Percentiles rank a stretch among this genome's conserved stretches.
These are phyloP conservation scores for Drosophila tanythrix DNA, from an alignment of 2,888 invertebrate genomes.

Conservation along the genomic window DNA sequence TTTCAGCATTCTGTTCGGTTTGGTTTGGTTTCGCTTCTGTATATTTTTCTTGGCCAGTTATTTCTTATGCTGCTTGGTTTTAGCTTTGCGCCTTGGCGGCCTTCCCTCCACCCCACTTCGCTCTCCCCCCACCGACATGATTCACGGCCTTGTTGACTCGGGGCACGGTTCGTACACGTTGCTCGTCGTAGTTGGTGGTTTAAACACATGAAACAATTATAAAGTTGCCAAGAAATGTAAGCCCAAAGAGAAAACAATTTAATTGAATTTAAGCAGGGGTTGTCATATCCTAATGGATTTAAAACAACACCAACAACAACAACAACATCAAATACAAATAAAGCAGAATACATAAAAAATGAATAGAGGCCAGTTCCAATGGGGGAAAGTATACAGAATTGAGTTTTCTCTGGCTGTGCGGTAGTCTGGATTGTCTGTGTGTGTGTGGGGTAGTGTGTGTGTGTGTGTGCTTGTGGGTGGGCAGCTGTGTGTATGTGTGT, in stretches of 20 bases:
- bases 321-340: conserved; percentile 60
- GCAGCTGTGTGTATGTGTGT: conserved; percentile 8
- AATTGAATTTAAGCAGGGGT: conserved; percentile 81
- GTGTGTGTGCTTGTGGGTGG: not conserved
- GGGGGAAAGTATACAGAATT: conserved; percentile 16
- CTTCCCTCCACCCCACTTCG: conserved; percentile 18
- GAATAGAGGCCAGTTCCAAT: conserved; percentile 24
- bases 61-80: conserved; percentile 76
- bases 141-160: conserved; percentile 27
- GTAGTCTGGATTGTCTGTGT: not conserved
- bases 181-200: conserved; percentile 65
- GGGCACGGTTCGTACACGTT: conserved; percentile 29
- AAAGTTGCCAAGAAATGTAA: conserved; percentile 79
- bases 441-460: not conserved
- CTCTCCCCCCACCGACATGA: conserved; percentile 4
- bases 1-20: conserved; percentile 7
- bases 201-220: conserved; percentile 80
- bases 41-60: conserved; percentile 67
- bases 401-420: conserved; percentile 3
- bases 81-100: conserved; percentile 69
- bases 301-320: conserved; percentile 67
- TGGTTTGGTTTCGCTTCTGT: conserved; percentile 16
- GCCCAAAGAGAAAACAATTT: conserved; percentile 79
- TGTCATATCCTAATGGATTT: conserved; percentile 81
- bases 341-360: conserved; percentile 61